Percentiles rank a stretch among this genome's conserved stretches.
phyloP scores from a whole-genome alignment of 2,797 vertebrate genomes.

The Neosalanx taihuensis region DNA sequence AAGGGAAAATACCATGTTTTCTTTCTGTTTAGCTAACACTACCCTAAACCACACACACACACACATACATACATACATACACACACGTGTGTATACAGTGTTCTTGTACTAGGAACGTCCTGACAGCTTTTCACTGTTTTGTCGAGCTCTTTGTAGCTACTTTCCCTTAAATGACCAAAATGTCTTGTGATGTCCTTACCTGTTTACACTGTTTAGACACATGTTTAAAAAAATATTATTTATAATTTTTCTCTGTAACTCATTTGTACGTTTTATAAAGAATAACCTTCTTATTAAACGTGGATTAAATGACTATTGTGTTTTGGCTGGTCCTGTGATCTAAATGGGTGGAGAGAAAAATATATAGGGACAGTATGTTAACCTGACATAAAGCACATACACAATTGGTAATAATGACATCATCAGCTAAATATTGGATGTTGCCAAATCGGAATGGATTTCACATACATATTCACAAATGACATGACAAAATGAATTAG shows the following conservation, averaged over 20 bases:
- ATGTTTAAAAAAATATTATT: slow-evolving; percentile 62
- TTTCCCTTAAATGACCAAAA: slow-evolving; percentile 53
- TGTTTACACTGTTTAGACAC: slow-evolving; percentile 63
- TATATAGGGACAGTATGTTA: not conserved
- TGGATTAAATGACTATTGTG: slow-evolving; percentile 43
- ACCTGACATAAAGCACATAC: slow-evolving; percentile 25
- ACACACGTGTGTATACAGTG: not conserved
- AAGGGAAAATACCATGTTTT: not conserved
- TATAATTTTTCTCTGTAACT: slow-evolving; percentile 67
- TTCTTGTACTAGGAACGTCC: not conserved
- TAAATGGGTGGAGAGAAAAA: slow-evolving; percentile 4
- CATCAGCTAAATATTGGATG: slow-evolving; percentile 18
- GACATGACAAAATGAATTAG: not conserved
- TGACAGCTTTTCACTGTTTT: not conserved
- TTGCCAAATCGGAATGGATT: slow-evolving; percentile 36
- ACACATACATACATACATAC: not conserved
- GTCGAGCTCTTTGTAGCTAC: slow-evolving; percentile 26
- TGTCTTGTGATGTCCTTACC: slow-evolving; percentile 47
- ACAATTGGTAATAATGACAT: slow-evolving; percentile 7
- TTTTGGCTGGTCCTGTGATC: slow-evolving; percentile 33
- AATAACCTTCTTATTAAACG: slow-evolving; percentile 72
- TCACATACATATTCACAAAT: slow-evolving; percentile 28
- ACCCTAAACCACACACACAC: not conserved
- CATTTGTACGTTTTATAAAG: slow-evolving; percentile 74
- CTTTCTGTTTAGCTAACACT: not conserved